Percentiles rank a stretch among this genome's conserved stretches.
phyloP scores from a whole-genome alignment of 2,113 vertebrate species.

The Tretioscincus oriximinensis region DNA sequence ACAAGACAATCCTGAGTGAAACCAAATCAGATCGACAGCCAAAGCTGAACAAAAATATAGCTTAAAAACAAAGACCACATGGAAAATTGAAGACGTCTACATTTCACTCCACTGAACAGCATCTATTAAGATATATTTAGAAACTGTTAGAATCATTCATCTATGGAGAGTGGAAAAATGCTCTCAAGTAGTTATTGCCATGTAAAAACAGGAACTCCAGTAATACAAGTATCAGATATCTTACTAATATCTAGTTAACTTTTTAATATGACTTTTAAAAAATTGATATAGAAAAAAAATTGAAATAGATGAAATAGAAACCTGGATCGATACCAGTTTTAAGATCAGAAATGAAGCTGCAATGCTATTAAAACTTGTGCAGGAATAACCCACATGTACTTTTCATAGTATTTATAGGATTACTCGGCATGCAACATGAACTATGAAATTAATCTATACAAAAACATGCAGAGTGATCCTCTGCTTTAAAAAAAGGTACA shows the following conservation, averaged over 20 bases:
- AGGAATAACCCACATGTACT: background rate
- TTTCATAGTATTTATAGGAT: background rate
- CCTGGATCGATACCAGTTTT: slow-evolving; percentile 1
- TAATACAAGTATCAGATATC: background rate
- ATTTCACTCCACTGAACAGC: slow-evolving; percentile 43
- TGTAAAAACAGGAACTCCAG: background rate
- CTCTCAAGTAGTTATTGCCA: slow-evolving; percentile 30
- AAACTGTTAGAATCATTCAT: slow-evolving; percentile 30
- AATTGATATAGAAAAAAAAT: background rate
- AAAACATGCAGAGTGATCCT: background rate
- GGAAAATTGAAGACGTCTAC: slow-evolving; percentile 66
- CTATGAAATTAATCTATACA: background rate
- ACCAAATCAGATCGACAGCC: slow-evolving; percentile 75
- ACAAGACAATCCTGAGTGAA: slow-evolving; percentile 76
- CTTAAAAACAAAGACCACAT: slow-evolving; percentile 69
- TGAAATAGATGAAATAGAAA: background rate
- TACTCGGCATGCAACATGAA: background rate
- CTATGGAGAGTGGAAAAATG: slow-evolving; percentile 51
- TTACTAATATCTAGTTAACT: slow-evolving; percentile 39
- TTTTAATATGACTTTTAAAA: background rate
- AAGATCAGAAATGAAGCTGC: background rate
- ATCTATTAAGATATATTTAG: slow-evolving; percentile 50
- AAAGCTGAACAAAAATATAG: slow-evolving; percentile 56
- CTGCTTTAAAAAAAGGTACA: background rate
- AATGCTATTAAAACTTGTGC: background rate